phyloP scores from a whole-genome alignment of 30 jellyfish, hydroid and myxozoan genomes.

The Chrysaora quinquecirrha region DNA sequence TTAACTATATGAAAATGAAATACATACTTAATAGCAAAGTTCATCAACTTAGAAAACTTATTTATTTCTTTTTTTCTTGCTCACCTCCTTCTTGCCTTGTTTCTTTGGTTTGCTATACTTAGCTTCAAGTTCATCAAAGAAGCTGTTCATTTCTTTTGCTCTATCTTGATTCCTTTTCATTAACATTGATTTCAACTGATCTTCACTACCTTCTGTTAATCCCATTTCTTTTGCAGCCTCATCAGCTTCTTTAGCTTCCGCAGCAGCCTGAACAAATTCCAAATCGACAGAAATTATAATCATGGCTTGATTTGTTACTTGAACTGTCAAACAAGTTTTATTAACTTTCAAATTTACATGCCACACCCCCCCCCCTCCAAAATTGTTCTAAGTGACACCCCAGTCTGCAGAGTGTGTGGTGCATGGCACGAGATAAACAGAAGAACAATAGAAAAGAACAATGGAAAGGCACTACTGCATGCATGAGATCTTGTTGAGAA shows the following conservation, averaged over 20 bases:
- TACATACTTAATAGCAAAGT: background rate
- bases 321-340: too few relatives aligned
- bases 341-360: too few relatives aligned
- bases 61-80: constrained; percentile 9
- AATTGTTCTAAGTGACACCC: too few relatives aligned
- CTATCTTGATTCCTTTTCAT: constrained; percentile 62
- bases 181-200: constrained; percentile 52
- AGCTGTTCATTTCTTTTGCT: constrained; percentile 56
- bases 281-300: too few relatives aligned
- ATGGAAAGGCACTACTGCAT: too few relatives aligned
- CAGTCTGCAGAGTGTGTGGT: too few relatives aligned
- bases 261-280: constrained; percentile 78
- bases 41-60: background rate
- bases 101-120: constrained; percentile 72
- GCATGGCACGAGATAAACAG: too few relatives aligned
- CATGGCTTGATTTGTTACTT: too few relatives aligned
- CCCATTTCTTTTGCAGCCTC: constrained; percentile 62
- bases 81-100: constrained; percentile 16
- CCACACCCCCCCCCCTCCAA: too few relatives aligned
- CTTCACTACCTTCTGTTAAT: constrained; percentile 19
- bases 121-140: constrained; percentile 74
- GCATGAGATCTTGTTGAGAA: too few relatives aligned
- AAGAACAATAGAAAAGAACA: too few relatives aligned
- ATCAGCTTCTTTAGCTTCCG: constrained; percentile 85
- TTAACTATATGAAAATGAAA: background rate